Base-by-base conservation (phyloP, 2,888 invertebrate genomes). In the Oligia strigilis region DNA sequence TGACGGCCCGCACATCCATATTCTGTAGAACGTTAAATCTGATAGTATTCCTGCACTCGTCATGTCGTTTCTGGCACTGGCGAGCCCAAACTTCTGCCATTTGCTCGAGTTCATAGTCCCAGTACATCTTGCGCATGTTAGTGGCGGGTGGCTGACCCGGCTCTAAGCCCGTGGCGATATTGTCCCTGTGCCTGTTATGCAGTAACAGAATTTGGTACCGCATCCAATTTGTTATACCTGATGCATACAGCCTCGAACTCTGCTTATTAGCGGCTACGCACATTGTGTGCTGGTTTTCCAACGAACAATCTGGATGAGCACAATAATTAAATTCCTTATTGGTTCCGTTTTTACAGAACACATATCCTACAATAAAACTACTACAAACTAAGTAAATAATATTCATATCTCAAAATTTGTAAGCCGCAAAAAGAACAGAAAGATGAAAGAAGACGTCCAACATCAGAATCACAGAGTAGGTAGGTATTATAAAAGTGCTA, bases 121-220 rank as follows among this genome's bases (percentile, higher is more conserved):
- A 97, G 83, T 97, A 97, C 94, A 97, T 93, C 88, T 97, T 97
- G 13, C 96, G 94, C 97, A 97, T 97, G 84, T 97, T 97, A 4
- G 95, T 91, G 2, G 97, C 97, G 2, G 96, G 93, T 2, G 97
- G 97, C 86, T 97, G 97, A 0, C 96, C 96, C 0, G 96, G 94
- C 82, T 97, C 96, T 52, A 96, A 89, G 0, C 97, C 97, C 94
- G 95, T 93, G 0, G 97, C 97, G 66, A 97, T 94, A 81, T 95
- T 95, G 84, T 97, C 96, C 75, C 97, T 93, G 74, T 97, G 94
- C 64, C 96, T 93, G 88, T 97, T 97, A 83, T 97, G 97, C 46
- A 97, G 87, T 69, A 96, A 86, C 23, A 97, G 85, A 55, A 97
- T 92, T 87, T 96, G 96, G 84, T 95, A 95, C 77, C 96, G 92